These are phyloP conservation scores for Apis florea DNA, from an alignment of 1,140 invertebrate species.

Conservation along the genomic window DNA sequence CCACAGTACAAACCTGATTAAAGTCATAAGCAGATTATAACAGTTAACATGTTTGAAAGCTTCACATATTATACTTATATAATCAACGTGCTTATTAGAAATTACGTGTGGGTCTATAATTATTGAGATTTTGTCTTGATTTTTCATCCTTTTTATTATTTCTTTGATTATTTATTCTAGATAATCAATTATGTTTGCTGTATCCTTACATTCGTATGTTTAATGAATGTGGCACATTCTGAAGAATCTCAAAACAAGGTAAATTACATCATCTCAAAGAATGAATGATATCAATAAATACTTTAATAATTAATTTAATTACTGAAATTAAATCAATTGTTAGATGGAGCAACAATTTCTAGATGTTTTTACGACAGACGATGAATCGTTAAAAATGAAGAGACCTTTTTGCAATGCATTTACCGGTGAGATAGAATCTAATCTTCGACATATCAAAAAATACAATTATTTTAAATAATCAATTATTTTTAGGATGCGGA, in stretches of 20 bases:
- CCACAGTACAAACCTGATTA: slow-evolving; percentile 57
- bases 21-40: slow-evolving; percentile 49
- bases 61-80: slow-evolving; percentile 41
- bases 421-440: slow-evolving; percentile 57
- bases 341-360: slow-evolving; percentile 63
- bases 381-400: slow-evolving; percentile 59
- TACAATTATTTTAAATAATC: not conserved
- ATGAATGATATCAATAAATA: slow-evolving; percentile 3
- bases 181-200: slow-evolving; percentile 54
- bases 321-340: not conserved
- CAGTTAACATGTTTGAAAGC: slow-evolving; percentile 35
- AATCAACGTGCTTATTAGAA: slow-evolving; percentile 41
- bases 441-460: too few species aligned
- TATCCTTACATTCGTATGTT: slow-evolving; percentile 40
- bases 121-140: not conserved
- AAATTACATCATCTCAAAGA: not conserved
- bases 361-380: slow-evolving; percentile 40
- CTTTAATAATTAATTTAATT: not conserved
- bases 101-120: slow-evolving; percentile 27
- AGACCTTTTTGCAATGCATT: slow-evolving; percentile 74
- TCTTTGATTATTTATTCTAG: slow-evolving; percentile 36
- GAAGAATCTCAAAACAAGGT: slow-evolving; percentile 54
- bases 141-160: not conserved
- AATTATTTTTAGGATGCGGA: slow-evolving; percentile 64
- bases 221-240: slow-evolving; percentile 35